Conservation (phyloP, 1,140 invertebrate species). For the Octopus sinensis region DNA sequence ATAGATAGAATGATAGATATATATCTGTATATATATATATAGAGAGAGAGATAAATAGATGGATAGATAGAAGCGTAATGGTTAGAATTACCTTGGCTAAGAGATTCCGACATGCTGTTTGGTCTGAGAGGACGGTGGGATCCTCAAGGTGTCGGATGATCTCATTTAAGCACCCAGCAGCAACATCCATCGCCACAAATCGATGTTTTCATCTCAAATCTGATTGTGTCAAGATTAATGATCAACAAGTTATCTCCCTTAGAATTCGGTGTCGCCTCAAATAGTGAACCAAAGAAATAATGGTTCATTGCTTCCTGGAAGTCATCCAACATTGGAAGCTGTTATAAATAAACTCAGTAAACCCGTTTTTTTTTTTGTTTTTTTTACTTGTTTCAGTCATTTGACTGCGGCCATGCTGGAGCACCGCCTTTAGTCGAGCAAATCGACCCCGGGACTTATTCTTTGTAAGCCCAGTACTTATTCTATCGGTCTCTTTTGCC, state of each 20-base stretch:
- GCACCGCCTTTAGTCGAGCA: too few relatives aligned
- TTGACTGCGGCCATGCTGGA: too few relatives aligned
- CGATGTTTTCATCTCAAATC: background rate
- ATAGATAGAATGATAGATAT: background rate
- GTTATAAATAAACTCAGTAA: too few relatives aligned
- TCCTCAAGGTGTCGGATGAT: slow-evolving; percentile 3
- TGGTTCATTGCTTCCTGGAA: background rate
- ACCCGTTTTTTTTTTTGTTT: too few relatives aligned
- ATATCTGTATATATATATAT: background rate
- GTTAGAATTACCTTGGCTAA: slow-evolving; percentile 9
- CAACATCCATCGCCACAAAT: background rate
- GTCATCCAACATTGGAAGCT: background rate
- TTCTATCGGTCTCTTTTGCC: too few relatives aligned
- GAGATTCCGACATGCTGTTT: background rate
- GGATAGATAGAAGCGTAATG: too few relatives aligned
- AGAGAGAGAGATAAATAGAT: background rate
- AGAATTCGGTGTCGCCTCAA: background rate
- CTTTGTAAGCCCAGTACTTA: too few relatives aligned
- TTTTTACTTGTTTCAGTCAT: too few relatives aligned
- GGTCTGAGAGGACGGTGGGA: background rate
- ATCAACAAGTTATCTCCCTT: background rate
- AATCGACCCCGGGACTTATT: too few relatives aligned
- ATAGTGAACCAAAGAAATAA: background rate
- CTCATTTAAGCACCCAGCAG: background rate
- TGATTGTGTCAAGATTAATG: background rate